phyloP scores from a whole-genome alignment of 2,888 invertebrate genomes.

The Schrankia costaestrigalis region DNA sequence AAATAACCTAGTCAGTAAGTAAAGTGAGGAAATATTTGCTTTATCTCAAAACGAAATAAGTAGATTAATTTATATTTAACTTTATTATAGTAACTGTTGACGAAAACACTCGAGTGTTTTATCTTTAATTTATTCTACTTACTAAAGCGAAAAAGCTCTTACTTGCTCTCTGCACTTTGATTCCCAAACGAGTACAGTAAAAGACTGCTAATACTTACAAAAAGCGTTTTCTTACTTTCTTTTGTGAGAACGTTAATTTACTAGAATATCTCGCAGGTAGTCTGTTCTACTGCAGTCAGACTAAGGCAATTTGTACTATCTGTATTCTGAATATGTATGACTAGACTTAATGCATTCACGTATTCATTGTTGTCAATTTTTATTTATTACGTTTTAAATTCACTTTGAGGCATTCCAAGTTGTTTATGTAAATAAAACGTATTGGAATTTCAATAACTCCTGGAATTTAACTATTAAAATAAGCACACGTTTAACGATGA shows the following conservation, averaged over 20 bases:
- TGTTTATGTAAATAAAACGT: slow-evolving; percentile 5
- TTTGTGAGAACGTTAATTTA: slow-evolving; percentile 16
- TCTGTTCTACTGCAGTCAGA: slow-evolving; percentile 10
- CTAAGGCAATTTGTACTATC: slow-evolving; percentile 20
- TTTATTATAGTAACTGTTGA: too few relatives aligned
- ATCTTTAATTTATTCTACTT: slow-evolving; percentile 6
- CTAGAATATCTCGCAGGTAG: slow-evolving; percentile 7
- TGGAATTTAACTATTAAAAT: slow-evolving; percentile 1
- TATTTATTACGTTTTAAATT: neutral
- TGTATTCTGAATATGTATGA: too few relatives aligned
- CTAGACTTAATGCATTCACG: too few relatives aligned
- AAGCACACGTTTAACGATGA: slow-evolving; percentile 1
- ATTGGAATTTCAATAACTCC: slow-evolving; percentile 6
- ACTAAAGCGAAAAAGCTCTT: neutral
- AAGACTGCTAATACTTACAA: slow-evolving; percentile 5
- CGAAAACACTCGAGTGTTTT: too few relatives aligned
- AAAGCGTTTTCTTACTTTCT: slow-evolving; percentile 11
- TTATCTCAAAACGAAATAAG: too few relatives aligned
- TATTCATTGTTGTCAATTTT: too few relatives aligned
- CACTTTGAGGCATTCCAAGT: too few relatives aligned
- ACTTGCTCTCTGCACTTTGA: slow-evolving; percentile 4
- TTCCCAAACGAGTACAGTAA: slow-evolving; percentile 3
- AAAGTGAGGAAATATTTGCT: too few relatives aligned
- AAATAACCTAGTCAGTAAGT: too few relatives aligned
- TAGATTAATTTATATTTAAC: too few relatives aligned